Percentiles rank a stretch among this genome's conserved stretches.
phyloP scores from a whole-genome alignment of 2,113 vertebrate genomes.

The Saimiri boliviensis region DNA sequence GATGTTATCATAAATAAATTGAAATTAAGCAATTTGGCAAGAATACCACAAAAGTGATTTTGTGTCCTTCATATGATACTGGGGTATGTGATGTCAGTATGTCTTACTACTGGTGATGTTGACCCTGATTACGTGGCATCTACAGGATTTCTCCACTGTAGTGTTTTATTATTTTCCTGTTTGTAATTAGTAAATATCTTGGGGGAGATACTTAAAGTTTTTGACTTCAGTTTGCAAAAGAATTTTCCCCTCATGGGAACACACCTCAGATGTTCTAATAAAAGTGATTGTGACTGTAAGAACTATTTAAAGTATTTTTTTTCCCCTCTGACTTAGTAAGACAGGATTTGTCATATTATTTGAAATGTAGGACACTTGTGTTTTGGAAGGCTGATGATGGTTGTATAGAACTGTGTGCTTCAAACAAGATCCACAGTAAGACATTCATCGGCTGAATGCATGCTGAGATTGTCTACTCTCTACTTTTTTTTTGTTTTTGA shows the following conservation, averaged over 20 bases:
- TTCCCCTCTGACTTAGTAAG: not conserved
- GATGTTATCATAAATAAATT: not conserved
- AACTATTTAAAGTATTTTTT: not conserved
- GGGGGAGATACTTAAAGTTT: not conserved
- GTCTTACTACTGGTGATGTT: not conserved
- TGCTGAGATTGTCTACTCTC: not conserved
- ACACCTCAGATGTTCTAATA: slow-evolving; percentile 17
- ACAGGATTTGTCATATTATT: not conserved
- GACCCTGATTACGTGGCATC: not conserved
- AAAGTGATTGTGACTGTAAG: not conserved
- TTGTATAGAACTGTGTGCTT: not conserved
- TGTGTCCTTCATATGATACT: not conserved
- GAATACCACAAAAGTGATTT: not conserved
- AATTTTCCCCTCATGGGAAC: not conserved
- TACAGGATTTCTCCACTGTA: not conserved
- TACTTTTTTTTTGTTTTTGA: not conserved
- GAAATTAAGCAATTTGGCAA: not conserved
- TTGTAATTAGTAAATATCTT: not conserved
- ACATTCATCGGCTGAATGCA: not conserved
- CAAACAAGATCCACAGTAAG: not conserved
- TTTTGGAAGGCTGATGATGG: not conserved
- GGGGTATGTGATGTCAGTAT: not conserved
- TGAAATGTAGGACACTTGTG: not conserved
- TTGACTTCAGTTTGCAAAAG: not conserved
- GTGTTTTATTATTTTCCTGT: not conserved